Base-by-base conservation (phyloP, 2,888 invertebrate genomes). In the Acrobasis repandana region DNA sequence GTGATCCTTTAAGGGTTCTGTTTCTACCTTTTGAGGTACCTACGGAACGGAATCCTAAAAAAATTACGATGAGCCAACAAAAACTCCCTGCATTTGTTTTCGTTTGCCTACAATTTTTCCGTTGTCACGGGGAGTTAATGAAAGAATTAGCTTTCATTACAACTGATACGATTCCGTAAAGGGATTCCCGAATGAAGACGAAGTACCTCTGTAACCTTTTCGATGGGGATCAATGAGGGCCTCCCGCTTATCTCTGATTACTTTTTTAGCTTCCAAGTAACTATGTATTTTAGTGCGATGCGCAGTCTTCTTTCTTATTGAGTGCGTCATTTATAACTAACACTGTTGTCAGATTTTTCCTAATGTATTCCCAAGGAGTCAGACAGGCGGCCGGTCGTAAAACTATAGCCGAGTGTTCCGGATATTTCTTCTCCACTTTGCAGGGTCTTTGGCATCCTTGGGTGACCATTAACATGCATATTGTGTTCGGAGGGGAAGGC, bases 111-210 rank as follows among this genome's bases (percentile, higher is more conserved):
- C 86, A 81, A 82, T 88, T 87, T 86, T 83, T 85, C 83, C 83
- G 85, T 88, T 90, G 90, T 91, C 92, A 90, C 90, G 82, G 79
- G 77, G 79, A 85, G 85, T 83, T 92, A 92, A 92, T 92, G 92
- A 92, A 91, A 90, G 91, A 92, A 92, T 92, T 92, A 91, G 91
- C 88, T 89, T 91, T 90, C 90, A 91, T 92, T 91, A 92, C 90
- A 81, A 82, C 82, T 86, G 88, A 90, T 90, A 89, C 88, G 90
- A 86, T 88, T 85, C 86, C 90, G 90, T 90, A 90, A 92, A 92
- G 90, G 88, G 88, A 88, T 88, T 87, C 81, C 77, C 84, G 86
- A 90, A 90, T 89, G 84, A 90, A 90, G 88, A 90, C 82, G 85
- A 88, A 89, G 87, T 88, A 83, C 83, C 81, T 80, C 74, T 77